Percentiles rank a stretch among this genome's conserved stretches.
Conservation (phyloP, 2,888 invertebrate genomes). For the Dolomedes plantarius region DNA sequence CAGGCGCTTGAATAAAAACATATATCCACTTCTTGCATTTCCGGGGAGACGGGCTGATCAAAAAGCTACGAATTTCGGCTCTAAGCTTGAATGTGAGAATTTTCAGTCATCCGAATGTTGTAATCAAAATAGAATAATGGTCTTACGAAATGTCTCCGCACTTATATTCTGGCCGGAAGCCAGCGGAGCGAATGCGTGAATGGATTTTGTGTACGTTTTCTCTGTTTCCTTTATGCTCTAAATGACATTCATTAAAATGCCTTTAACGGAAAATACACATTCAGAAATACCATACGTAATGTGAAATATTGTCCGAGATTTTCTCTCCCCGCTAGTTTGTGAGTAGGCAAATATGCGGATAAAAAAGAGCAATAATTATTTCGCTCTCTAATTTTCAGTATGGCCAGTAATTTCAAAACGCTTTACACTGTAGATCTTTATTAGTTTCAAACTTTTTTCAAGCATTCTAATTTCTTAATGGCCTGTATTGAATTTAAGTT, state of each 20-base stretch:
- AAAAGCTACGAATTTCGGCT: background rate
- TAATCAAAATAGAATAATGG: conserved; percentile 3
- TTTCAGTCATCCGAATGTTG: background rate
- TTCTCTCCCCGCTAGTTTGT: background rate
- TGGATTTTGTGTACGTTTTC: background rate
- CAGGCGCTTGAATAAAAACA: background rate
- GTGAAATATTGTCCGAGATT: background rate
- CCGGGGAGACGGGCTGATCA: background rate
- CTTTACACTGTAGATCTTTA: background rate
- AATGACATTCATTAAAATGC: conserved; percentile 6
- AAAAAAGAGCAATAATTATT: background rate
- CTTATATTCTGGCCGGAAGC: background rate
- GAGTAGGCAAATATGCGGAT: background rate
- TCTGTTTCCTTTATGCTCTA: background rate
- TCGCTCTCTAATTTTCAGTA: background rate
- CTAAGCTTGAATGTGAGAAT: background rate
- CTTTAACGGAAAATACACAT: background rate
- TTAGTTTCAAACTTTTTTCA: background rate
- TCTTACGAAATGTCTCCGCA: background rate
- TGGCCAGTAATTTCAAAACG: background rate
- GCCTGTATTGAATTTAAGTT: no score
- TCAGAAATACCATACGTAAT: background rate
- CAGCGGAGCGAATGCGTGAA: background rate
- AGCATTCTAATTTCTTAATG: background rate
- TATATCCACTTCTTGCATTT: background rate